phyloP scores from a whole-genome alignment of 2,797 vertebrate genomes.

The Picus viridis region DNA sequence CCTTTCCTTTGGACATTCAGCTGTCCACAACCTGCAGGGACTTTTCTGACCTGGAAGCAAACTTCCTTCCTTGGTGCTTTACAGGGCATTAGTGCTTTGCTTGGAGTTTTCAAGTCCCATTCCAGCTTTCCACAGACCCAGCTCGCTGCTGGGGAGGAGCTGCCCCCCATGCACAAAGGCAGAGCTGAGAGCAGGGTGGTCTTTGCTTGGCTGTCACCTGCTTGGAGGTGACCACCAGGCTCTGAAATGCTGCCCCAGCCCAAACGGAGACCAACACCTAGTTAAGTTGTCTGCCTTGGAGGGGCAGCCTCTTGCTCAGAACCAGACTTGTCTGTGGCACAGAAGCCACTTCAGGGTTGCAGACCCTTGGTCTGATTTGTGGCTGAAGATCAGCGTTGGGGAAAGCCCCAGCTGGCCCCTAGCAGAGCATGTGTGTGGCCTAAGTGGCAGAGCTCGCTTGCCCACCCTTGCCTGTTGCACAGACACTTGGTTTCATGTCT shows the following conservation, averaged over 20 bases:
- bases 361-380: neutral
- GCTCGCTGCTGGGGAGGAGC: fast-evolving
- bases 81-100: constrained; percentile 38
- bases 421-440: neutral
- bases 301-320: neutral
- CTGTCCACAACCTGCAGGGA: neutral
- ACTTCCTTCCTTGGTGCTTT: constrained; percentile 72
- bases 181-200: fast-evolving
- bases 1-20: neutral
- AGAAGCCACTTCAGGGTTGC: neutral
- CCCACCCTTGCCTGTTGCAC: fast-evolving
- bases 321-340: neutral
- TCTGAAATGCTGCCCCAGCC: neutral
- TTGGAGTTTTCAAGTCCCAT: constrained; percentile 68
- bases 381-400: neutral
- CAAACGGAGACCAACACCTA: fast-evolving
- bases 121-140: constrained; percentile 50
- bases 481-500: neutral
- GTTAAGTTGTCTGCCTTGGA: neutral
- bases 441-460: neutral
- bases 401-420: fast-evolving
- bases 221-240: neutral
- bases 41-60: constrained; percentile 69
- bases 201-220: neutral
- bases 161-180: fast-evolving